phyloP scores from a whole-genome alignment of 2,113 vertebrate species.

The Semnornis frantzii region DNA sequence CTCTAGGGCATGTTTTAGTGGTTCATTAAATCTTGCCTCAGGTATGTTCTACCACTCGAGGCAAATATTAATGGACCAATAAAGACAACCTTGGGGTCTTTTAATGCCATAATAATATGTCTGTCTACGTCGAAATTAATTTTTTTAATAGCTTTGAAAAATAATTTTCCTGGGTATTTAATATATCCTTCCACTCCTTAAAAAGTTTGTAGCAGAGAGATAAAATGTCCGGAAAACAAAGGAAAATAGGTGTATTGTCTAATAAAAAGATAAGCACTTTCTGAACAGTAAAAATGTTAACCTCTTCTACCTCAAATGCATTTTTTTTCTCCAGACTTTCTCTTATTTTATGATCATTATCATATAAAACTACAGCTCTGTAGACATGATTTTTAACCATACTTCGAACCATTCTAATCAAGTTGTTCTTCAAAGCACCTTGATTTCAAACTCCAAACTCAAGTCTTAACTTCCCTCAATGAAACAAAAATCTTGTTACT shows the following conservation, averaged over 20 bases:
- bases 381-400: neutral
- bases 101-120: conserved; percentile 74
- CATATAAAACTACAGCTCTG: neutral
- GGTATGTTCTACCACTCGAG: conserved; percentile 80
- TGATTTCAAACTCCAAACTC: neutral
- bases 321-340: neutral
- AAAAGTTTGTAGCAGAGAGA: conserved; percentile 46
- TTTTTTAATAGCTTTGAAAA: conserved; percentile 79
- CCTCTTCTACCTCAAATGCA: neutral
- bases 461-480: neutral
- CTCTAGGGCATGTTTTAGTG: conserved; percentile 80
- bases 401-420: neutral
- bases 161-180: conserved; percentile 76
- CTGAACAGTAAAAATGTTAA: neutral
- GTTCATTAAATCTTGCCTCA: conserved; percentile 84
- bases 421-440: neutral
- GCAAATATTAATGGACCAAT: conserved; percentile 84
- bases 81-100: conserved; percentile 78
- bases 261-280: conserved; percentile 1
- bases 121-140: conserved; percentile 80
- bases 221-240: conserved; percentile 32
- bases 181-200: conserved; percentile 52
- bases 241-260: conserved; percentile 13
- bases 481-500: neutral
- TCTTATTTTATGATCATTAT: neutral